phyloP scores from a whole-genome alignment of 2,797 vertebrate genomes.

The Halcyon badia region DNA sequence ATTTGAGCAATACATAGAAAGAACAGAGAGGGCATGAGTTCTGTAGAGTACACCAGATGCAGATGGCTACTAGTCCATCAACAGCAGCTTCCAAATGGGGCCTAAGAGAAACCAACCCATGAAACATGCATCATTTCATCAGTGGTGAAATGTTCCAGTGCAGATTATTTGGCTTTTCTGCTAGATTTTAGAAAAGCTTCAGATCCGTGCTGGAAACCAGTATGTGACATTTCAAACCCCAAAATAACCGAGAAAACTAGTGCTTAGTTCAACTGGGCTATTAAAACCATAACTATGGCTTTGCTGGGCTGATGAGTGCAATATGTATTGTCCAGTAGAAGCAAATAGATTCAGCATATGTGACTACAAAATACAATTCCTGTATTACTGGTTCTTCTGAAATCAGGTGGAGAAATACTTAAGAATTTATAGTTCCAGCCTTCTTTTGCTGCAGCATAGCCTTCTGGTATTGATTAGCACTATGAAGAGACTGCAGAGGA shows the following conservation, averaged over 20 bases:
- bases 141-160: not conserved
- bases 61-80: not conserved
- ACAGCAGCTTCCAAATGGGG: not conserved
- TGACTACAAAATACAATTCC: not conserved
- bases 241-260: not conserved
- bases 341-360: not conserved
- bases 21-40: not conserved
- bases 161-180: not conserved
- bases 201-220: not conserved
- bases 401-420: not conserved
- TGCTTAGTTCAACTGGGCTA: not conserved
- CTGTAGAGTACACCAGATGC: not conserved
- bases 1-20: not conserved
- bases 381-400: not conserved
- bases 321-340: not conserved
- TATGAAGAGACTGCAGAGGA: not conserved
- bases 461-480: not conserved
- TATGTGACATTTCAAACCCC: not conserved
- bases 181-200: not conserved
- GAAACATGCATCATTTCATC: not conserved
- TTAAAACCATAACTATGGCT: not conserved
- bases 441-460: not conserved
- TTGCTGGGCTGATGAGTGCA: not conserved
- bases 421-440: not conserved
- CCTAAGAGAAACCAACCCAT: not conserved